Base-by-base conservation (phyloP, 1,140 invertebrate species). In the Muscidifurax raptorellus region DNA sequence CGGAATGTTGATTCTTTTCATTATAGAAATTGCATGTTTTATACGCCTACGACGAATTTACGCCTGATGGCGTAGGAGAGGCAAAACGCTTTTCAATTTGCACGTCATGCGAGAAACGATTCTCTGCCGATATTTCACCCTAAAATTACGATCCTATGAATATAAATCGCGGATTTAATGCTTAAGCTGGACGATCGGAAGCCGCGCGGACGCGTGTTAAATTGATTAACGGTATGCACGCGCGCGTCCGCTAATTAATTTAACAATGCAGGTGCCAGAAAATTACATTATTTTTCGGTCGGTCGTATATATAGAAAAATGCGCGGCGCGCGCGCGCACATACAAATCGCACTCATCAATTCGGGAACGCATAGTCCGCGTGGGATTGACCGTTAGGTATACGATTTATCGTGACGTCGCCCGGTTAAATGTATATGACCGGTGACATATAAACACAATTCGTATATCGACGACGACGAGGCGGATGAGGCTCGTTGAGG, bases 391-490 rank as follows among this genome's bases (percentile, higher is more conserved):
- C 83, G 83, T 84, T 80, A 84, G 52, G 0, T 66, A 59, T 59
- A 64, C 47, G 36, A 80, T 84, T 80, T 80, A 79, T 84, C 36
- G 71, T 71, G 27, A 85, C 64, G 13, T 74, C 3, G 40, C 22
- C 4, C 25, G 78, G 9, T 80, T 28, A 80, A 80, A 74, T 44
- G n/a, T 75, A 80, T 74, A 74, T 59, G 32, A 75, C 44, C 83
- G 52, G 66, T 85, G 84, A 85, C 84, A 85, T 81, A 47, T 77
- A 85, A 85, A 85, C 84, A 85, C 84, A 81, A 85, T 85, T 85
- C 36, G 67, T 52, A 30, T 66, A 81, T 81, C 44, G 71, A 30
- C 25, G 28, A 36, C 76, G 52, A 59, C 47, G 22, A 80, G 83
- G 72, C 78, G 71, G 79, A 81, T 77, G 84, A 80, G 2, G 74